Percentiles rank a stretch among this genome's conserved stretches.
phyloP scores from a whole-genome alignment of 2,113 vertebrate species.

The Zosterops pallidus region DNA sequence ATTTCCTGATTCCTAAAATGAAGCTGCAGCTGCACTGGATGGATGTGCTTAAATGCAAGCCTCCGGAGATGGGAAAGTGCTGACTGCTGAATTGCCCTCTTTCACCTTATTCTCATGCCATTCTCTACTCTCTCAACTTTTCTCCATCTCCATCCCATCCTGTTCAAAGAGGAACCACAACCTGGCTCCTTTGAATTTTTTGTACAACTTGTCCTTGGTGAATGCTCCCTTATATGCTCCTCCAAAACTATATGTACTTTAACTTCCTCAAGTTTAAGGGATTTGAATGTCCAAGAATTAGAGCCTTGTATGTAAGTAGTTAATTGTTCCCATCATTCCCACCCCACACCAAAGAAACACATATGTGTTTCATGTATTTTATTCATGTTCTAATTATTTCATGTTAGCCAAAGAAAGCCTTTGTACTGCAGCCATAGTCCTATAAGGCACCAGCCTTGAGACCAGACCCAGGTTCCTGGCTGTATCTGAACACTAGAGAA shows the following conservation, averaged over 20 bases:
- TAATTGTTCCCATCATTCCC: not conserved
- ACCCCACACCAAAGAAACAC: not conserved
- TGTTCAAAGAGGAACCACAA: not conserved
- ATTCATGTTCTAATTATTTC: not conserved
- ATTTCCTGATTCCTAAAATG: conserved; percentile 68
- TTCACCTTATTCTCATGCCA: conserved; percentile 32
- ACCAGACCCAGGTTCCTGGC: not conserved
- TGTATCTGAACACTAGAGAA: not conserved
- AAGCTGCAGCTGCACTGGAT: conserved; percentile 63
- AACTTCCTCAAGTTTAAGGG: not conserved
- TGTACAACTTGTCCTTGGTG: not conserved
- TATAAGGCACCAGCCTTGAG: not conserved
- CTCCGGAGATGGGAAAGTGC: conserved; percentile 60
- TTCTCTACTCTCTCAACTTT: not conserved
- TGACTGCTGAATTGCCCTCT: conserved; percentile 55
- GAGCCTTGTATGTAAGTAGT: not conserved
- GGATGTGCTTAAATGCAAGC: conserved; percentile 53
- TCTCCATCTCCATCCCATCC: not conserved
- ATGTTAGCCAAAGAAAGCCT: not conserved
- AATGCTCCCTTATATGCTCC: not conserved
- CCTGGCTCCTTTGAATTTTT: not conserved
- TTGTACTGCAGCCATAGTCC: not conserved
- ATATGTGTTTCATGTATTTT: not conserved
- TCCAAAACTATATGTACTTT: not conserved
- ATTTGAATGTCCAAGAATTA: not conserved